Conservation (phyloP, 2,888 invertebrate species). For the Chamaedrilus cognettii region DNA sequence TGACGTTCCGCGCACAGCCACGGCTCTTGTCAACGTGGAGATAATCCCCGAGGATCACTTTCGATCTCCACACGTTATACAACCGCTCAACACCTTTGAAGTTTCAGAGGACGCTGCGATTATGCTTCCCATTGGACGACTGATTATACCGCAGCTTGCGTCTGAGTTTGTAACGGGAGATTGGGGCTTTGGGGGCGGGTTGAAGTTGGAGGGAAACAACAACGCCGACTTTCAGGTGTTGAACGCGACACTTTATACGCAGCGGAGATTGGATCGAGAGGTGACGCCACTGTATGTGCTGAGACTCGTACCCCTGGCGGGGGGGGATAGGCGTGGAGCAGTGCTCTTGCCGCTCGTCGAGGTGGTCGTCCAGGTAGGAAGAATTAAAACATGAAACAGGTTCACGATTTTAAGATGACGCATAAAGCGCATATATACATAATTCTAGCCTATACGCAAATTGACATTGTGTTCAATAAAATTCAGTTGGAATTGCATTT, state of each 20-base stretch:
- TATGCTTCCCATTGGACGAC: neutral
- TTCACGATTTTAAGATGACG: too few relatives aligned
- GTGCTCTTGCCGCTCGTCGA: too few relatives aligned
- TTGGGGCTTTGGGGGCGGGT: neutral
- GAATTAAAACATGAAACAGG: too few relatives aligned
- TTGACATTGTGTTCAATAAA: too few relatives aligned
- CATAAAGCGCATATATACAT: too few relatives aligned
- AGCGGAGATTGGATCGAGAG: neutral
- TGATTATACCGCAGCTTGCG: neutral
- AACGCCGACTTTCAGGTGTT: neutral
- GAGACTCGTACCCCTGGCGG: too few relatives aligned
- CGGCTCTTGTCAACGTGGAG: neutral
- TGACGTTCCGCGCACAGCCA: neutral
- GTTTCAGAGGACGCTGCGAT: neutral
- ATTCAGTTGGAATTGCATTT: too few relatives aligned
- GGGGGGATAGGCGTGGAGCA: too few relatives aligned
- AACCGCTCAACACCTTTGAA: neutral
- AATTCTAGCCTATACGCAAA: too few relatives aligned
- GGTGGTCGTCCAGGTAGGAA: neutral
- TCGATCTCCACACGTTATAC: neutral
- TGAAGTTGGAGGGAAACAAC: neutral
- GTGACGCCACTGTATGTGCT: neutral
- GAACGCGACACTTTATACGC: neutral
- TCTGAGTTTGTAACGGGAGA: neutral
- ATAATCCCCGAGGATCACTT: neutral